Evolutionary conservation across 2,113 vertebrate genomes (phyloP).

Genomic region (Grallaria varia): DNA sequence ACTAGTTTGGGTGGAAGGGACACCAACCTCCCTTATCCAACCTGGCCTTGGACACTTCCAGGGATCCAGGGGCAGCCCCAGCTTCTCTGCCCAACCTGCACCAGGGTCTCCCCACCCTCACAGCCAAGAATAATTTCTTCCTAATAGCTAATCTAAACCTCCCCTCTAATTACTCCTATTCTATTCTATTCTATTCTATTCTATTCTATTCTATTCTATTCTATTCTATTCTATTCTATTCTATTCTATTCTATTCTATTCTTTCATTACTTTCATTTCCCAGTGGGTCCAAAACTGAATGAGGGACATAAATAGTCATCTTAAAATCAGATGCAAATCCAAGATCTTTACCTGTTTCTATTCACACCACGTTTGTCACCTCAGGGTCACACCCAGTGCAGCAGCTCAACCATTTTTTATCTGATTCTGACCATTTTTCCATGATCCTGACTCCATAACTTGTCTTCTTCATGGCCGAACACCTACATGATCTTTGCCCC

Average conservation of each 20-base stretch:
- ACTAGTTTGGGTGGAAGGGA: too few species aligned
- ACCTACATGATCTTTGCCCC: not conserved
- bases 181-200: too few species aligned
- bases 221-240: not conserved
- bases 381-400: not conserved
- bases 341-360: not conserved
- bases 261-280: not conserved
- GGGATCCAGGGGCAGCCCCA: not conserved
- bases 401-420: not conserved
- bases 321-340: not conserved
- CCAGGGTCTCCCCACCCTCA: accelerated
- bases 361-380: not conserved
- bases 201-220: not conserved
- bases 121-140: not conserved
- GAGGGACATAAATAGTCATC: not conserved
- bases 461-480: not conserved
- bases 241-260: not conserved
- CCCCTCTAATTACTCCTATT: not conserved
- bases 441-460: not conserved
- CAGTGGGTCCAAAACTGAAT: not conserved
- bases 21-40: not conserved
- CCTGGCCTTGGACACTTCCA: not conserved
- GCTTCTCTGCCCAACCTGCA: accelerated
- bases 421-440: not conserved
- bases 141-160: not conserved